Evolutionary conservation across 2,888 invertebrate genomes (phyloP).

Genomic region (Tryphoninae sp.): DNA sequence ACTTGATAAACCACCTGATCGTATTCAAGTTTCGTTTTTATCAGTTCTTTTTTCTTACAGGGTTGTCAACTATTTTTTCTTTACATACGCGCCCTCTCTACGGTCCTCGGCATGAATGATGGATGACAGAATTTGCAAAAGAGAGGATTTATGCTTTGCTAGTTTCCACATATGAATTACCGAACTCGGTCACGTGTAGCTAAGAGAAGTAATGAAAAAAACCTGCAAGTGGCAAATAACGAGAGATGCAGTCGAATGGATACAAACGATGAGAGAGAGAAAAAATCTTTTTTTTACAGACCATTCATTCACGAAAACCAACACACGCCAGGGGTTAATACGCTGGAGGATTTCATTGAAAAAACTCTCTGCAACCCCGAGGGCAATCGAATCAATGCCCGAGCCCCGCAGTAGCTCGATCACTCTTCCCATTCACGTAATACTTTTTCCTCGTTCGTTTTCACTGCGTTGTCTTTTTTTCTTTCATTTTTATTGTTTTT

Average conservation of each 20-base stretch:
- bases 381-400: constrained; percentile 56
- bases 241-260: constrained; percentile 24
- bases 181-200: not conserved
- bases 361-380: constrained; percentile 8
- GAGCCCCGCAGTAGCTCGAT: constrained; percentile 40
- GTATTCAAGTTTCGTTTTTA: constrained; percentile 3
- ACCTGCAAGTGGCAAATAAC: constrained; percentile 22
- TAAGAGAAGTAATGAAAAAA: constrained; percentile 3
- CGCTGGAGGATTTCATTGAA: constrained; percentile 47
- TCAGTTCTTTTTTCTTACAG: not conserved
- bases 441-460: constrained; percentile 36
- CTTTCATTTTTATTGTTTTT: constrained; percentile 6
- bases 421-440: constrained; percentile 54
- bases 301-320: constrained; percentile 36
- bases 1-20: constrained; percentile 1
- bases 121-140: not conserved
- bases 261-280: not conserved
- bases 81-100: not conserved
- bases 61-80: not conserved
- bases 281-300: constrained; percentile 11
- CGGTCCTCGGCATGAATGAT: not conserved
- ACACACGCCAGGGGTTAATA: constrained; percentile 31
- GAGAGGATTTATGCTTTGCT: not conserved
- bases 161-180: not conserved
- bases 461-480: constrained; percentile 30